These are phyloP conservation scores for Terebella lapidaria DNA, from an alignment of 2,888 invertebrate species.

Conservation along the genomic window DNA sequence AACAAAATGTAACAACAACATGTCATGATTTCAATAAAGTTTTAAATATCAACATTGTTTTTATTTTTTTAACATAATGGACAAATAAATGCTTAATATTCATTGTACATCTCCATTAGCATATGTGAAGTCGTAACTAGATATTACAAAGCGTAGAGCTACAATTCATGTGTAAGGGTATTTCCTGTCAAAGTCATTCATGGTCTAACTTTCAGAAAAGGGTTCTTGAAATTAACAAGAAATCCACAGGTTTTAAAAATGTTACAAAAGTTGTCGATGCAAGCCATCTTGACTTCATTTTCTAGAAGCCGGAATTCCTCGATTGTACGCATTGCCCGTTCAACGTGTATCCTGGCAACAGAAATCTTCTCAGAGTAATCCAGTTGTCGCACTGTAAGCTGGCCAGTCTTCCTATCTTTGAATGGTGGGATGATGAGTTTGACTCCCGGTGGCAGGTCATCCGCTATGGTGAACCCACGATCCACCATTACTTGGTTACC, in stretches of 20 bases:
- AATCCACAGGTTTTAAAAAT: not conserved
- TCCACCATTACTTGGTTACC: conserved; percentile 27
- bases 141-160: too few relatives aligned
- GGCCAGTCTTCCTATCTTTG: conserved; percentile 6
- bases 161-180: too few relatives aligned
- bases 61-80: too few relatives aligned
- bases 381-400: not conserved
- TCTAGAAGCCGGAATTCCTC: not conserved
- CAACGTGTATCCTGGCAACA: not conserved
- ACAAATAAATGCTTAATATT: too few relatives aligned
- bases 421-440: conserved; percentile 24
- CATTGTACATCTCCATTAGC: too few relatives aligned
- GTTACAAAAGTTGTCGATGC: not conserved
- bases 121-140: too few relatives aligned
- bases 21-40: too few relatives aligned
- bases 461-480: too few relatives aligned
- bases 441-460: conserved; percentile 12
- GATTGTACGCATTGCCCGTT: not conserved
- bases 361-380: not conserved
- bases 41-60: too few relatives aligned
- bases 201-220: not conserved
- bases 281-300: not conserved
- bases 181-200: too few relatives aligned
- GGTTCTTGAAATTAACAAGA: not conserved
- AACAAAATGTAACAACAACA: too few relatives aligned